Base-by-base conservation (phyloP, 2,888 invertebrate species). In the Oscheius sp. region DNA sequence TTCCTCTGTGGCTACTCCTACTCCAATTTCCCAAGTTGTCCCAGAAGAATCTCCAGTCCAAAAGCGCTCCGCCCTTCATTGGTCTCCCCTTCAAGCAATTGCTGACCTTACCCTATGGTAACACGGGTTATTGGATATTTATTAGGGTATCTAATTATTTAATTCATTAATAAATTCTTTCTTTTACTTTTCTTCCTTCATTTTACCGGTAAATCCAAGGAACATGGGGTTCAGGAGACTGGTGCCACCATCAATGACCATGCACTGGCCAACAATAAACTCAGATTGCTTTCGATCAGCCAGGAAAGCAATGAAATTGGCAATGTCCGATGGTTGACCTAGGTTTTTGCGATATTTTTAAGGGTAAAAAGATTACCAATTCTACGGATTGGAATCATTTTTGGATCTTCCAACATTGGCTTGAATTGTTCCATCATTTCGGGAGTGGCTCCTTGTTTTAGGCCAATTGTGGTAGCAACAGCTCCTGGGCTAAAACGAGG, bases 261-360 rank as follows among this genome's bases (percentile, higher is more conserved):
- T 70, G 9, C 70, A 71, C 41, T 78, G 78, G 18, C 76, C 78
- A n/a, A 78, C 53, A 9, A 78, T 78, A 45, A 58, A 78, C 21
- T 45, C 72, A 16, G 75, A 76, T 16, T 71, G 45, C 5, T 56
- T 68, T 1, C 75, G 59, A 52, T 78, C 78, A 2, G 78, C 76
- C 45, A 78, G 49, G 43, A 78, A 78, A 2, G 75, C 76, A 23
- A 78, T 75, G 12, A 64, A 29, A 18, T 70, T 43, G 7, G 78
- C 76, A 45, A 78, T 74, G 16, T 78, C 74, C 13, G 69, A 46
- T 3, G 78, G 76, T 41, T 52, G 74, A 23, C 69, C 35, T 35
- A 35, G 9, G 9, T 6, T 35, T n/a, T n/a, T n/a, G n/a, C n/a
- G n/a, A n/a, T n/a, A n/a, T n/a, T n/a, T n/a, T n/a, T n/a, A n/a